Conservation (phyloP, 2,797 vertebrate species). For the Sebastes jordani region DNA sequence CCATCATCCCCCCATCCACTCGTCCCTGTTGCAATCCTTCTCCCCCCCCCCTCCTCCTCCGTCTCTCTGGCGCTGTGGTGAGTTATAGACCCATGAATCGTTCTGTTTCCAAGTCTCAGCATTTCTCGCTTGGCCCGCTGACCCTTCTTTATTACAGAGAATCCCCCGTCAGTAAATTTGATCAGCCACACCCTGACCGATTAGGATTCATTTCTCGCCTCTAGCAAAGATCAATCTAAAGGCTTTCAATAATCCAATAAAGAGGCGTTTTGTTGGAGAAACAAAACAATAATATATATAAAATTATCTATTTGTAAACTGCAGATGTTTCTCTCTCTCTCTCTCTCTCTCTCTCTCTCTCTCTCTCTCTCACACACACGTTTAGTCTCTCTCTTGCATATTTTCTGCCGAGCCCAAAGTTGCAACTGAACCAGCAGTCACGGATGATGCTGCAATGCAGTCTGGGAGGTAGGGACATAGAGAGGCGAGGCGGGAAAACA, state of each 20-base stretch:
- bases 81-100: slow-evolving; percentile 73
- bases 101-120: slow-evolving; percentile 71
- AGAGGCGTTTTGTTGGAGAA: neutral
- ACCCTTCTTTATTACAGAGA: slow-evolving; percentile 67
- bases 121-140: slow-evolving; percentile 65
- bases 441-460: slow-evolving; percentile 49
- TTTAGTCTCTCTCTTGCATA: neutral
- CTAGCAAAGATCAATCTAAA: slow-evolving; percentile 58
- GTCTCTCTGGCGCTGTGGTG: slow-evolving; percentile 40
- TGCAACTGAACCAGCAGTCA: slow-evolving; percentile 15
- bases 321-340: neutral
- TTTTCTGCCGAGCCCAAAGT: slow-evolving; percentile 22
- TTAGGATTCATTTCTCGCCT: slow-evolving; percentile 64
- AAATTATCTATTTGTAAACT: slow-evolving; percentile 7
- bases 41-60: neutral
- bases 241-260: slow-evolving; percentile 63
- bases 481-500: neutral
- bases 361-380: neutral
- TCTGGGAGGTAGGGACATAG: slow-evolving; percentile 19
- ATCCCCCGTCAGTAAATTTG: slow-evolving; percentile 66
- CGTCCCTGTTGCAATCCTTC: slow-evolving; percentile 23
- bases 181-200: slow-evolving; percentile 39
- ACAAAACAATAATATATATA: slow-evolving; percentile 9
- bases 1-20: neutral
- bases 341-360: too few relatives aligned